phyloP scores from a whole-genome alignment of 2,888 invertebrate species.

The Zhuqinia jingwanae region DNA sequence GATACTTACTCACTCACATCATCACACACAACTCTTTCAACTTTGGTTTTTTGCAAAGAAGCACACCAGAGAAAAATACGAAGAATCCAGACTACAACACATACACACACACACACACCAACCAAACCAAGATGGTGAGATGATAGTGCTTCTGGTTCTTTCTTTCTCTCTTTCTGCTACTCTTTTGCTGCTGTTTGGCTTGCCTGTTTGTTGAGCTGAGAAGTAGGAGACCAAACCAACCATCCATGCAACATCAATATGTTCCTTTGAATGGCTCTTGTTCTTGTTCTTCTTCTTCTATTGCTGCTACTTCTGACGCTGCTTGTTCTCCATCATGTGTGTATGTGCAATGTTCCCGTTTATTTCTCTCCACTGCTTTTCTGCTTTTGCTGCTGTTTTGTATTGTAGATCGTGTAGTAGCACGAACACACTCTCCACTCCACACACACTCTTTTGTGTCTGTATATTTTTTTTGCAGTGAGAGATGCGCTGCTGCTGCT shows the following conservation, averaged over 20 bases:
- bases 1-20: slow-evolving; percentile 54
- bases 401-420: background rate
- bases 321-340: slow-evolving; percentile 30
- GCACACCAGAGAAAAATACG: too few species aligned
- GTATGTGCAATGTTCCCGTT: slow-evolving; percentile 25
- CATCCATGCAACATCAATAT: slow-evolving; percentile 50
- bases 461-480: slow-evolving; percentile 12
- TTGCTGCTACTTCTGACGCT: too few species aligned
- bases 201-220: background rate
- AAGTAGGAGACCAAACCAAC: slow-evolving; percentile 25
- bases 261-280: slow-evolving; percentile 43
- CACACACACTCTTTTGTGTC: background rate
- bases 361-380: slow-evolving; percentile 11
- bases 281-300: background rate
- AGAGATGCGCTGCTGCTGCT: background rate
- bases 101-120: background rate
- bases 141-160: slow-evolving; percentile 7
- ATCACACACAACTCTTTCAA: slow-evolving; percentile 21
- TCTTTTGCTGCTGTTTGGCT: background rate
- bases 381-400: slow-evolving; percentile 34
- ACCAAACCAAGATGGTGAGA: slow-evolving; percentile 24
- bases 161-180: too few species aligned
- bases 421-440: background rate
- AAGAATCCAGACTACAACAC: slow-evolving; percentile 19
- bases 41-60: background rate